These are phyloP conservation scores for Irena cyanogastra DNA, from an alignment of 2,113 vertebrate genomes.

Conservation along the genomic window DNA sequence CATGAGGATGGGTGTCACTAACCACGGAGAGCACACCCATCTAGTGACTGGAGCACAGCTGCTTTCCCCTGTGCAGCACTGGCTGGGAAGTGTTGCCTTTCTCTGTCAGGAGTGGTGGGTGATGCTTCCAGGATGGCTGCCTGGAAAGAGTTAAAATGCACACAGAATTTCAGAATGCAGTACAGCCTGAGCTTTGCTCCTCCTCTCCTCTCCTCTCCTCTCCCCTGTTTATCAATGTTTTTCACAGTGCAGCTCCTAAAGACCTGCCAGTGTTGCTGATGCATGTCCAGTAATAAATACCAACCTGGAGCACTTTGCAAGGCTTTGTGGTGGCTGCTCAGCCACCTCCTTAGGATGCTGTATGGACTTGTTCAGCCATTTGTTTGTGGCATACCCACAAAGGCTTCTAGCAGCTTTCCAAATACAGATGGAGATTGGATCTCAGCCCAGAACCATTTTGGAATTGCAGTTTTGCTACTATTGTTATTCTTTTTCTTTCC, in stretches of 20 bases:
- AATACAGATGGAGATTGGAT: slow-evolving; percentile 32
- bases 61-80: not conserved
- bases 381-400: not conserved
- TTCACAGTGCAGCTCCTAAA: not conserved
- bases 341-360: not conserved
- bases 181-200: not conserved
- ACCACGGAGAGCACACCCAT: not conserved
- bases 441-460: slow-evolving; percentile 31
- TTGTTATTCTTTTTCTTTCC: not conserved
- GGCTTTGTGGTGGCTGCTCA: not conserved
- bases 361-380: not conserved
- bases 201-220: not conserved
- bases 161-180: not conserved
- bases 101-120: not conserved
- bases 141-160: not conserved
- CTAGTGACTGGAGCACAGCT: not conserved
- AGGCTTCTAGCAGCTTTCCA: not conserved
- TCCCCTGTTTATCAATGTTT: not conserved
- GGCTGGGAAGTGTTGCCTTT: not conserved
- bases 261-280: not conserved
- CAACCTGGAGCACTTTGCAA: not conserved
- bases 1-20: not conserved
- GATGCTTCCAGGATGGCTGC: not conserved
- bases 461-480: not conserved
- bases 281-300: not conserved